Base-by-base conservation (phyloP, 2,888 invertebrate species). In the Limnephilus rhombicus region DNA sequence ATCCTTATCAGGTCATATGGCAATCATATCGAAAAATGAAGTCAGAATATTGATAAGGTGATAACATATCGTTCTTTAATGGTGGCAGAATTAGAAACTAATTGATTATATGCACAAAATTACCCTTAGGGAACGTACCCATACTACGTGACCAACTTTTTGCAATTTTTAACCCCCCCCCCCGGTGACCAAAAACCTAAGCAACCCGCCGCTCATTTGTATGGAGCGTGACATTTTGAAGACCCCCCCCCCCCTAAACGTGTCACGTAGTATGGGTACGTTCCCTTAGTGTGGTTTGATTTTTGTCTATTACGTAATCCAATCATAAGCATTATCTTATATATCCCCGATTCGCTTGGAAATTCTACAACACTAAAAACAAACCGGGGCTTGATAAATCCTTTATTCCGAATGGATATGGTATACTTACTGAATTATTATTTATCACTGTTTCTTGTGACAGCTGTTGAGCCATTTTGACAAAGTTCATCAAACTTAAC, bases 21-120 rank as follows among this genome's bases (percentile, higher is more conserved):
- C 83, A 90, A 85, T 92, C 85, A 90, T 80, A 80, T 80, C 83
- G 24, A 68, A 90, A 92, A 90, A 92, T 41, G 29, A 82, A 91
- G 85, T 92, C 90, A 92, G 80, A 53, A 80, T 90, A 82, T 85
- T 92, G 92, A 92, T 90, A 92, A 85, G 68, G 80, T 13, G 85
- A 85, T 85, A 85, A 85, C 85, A 24, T 85, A 85, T 85, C 85
- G 11, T 45, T 12, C n/a, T 41, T 85, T n/a, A 83, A n/a, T 82
- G 29, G 41, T 85, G 85, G 85, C 45, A 85, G 45, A 85, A 85
- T 37, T 37, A 34, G 18, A 37, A 85, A 37, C 18, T 15, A 53
- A 68, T n/a, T 68, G 68, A 68, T 68, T 24, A 68, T 68, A 68
- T 68, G 68, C 68, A 68, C n/a, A 24, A 68, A 68, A 68, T 68